Evolutionary conservation across 2,888 invertebrate species (phyloP).

Genomic region (Abscondita cerata): DNA sequence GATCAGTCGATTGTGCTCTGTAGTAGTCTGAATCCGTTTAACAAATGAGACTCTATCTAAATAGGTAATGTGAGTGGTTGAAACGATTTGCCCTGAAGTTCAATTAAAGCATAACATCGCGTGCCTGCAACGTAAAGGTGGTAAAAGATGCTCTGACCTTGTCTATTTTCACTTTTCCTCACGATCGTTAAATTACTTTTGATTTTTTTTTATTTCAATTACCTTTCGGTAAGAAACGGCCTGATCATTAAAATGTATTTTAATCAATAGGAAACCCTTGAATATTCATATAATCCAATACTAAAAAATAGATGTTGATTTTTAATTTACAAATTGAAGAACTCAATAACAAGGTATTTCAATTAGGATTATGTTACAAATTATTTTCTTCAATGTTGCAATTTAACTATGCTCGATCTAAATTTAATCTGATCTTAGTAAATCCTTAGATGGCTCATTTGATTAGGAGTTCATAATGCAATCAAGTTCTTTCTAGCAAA

Average conservation of each 20-base stretch:
- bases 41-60: constrained; percentile 39
- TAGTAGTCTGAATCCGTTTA: constrained; percentile 40
- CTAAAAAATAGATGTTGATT: too few relatives aligned
- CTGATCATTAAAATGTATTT: constrained; percentile 2
- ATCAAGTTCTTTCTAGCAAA: too few relatives aligned
- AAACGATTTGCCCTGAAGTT: constrained; percentile 40
- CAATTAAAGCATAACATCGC: constrained; percentile 44
- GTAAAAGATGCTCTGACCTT: constrained; percentile 28
- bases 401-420: too few relatives aligned
- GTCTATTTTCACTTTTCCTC: constrained; percentile 30
- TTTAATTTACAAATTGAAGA: too few relatives aligned
- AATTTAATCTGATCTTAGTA: too few relatives aligned
- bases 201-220: constrained; percentile 9
- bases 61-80: constrained; percentile 35
- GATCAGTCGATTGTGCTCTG: constrained; percentile 30
- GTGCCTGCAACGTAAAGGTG: constrained; percentile 33
- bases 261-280: background rate
- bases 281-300: too few relatives aligned
- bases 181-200: constrained; percentile 26
- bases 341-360: too few relatives aligned
- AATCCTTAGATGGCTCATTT: too few relatives aligned
- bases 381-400: too few relatives aligned
- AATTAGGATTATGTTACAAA: too few relatives aligned
- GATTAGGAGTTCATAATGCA: too few relatives aligned
- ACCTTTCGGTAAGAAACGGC: constrained; percentile 1